Conservation (phyloP, 2,888 invertebrate species). For the Andricus curvator region DNA sequence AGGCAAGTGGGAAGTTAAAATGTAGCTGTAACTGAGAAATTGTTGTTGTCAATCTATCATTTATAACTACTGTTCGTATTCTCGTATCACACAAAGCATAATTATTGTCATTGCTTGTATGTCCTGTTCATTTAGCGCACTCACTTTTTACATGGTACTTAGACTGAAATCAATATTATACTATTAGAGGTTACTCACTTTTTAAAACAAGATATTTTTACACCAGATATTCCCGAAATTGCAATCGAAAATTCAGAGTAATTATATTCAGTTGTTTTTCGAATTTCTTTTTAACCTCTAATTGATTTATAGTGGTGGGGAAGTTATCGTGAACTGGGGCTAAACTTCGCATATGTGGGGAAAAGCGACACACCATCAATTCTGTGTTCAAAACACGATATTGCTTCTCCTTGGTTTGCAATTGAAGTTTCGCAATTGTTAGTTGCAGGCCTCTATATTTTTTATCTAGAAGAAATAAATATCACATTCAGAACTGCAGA, state of each 20-base stretch:
- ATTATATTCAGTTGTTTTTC: background rate
- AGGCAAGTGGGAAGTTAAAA: slow-evolving; percentile 74
- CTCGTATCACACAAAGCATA: slow-evolving; percentile 6
- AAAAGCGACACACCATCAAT: no score
- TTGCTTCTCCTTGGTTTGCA: no score
- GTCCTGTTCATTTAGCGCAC: slow-evolving; percentile 47
- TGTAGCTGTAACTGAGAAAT: slow-evolving; percentile 36
- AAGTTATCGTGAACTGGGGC: no score
- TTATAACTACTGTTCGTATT: slow-evolving; percentile 25
- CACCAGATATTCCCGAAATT: slow-evolving; percentile 74
- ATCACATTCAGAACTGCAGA: no score
- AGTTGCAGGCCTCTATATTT: no score
- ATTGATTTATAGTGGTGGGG: background rate
- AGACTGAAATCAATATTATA: slow-evolving; percentile 10
- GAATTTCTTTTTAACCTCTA: background rate
- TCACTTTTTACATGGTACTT: slow-evolving; percentile 27
- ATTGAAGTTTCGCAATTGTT: no score
- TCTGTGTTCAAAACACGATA: no score
- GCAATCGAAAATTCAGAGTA: background rate
- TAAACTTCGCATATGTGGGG: no score
- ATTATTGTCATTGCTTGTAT: slow-evolving; percentile 40
- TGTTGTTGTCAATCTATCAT: slow-evolving; percentile 42
- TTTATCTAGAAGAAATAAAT: no score
- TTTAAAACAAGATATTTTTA: slow-evolving; percentile 48
- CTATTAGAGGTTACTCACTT: background rate